Evolutionary conservation across 2,113 vertebrate species (phyloP).

Genomic region (Gambusia affinis): DNA sequence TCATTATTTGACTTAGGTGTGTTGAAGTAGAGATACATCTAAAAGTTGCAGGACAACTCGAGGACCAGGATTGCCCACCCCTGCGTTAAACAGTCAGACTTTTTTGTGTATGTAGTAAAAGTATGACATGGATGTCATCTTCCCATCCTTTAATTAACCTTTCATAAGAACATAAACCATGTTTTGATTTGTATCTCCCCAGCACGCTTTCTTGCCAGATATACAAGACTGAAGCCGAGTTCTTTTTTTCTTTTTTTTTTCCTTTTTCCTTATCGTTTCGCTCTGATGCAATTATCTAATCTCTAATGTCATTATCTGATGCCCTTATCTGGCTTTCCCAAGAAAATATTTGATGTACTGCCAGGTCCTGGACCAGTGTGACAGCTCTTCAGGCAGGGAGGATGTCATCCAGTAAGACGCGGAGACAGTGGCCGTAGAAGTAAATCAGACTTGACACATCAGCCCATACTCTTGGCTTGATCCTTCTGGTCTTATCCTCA

Average conservation of each 20-base stretch:
- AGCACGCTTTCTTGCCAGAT: constrained; percentile 16
- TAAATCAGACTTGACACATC: constrained; percentile 59
- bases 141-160: constrained; percentile 11
- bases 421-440: constrained; percentile 30
- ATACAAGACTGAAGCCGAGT: background rate
- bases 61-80: no score
- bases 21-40: no score
- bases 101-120: background rate
- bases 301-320: constrained; percentile 36
- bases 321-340: constrained; percentile 18
- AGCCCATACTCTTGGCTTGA: constrained; percentile 55
- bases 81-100: background rate
- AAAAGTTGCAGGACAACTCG: no score
- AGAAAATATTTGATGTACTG: constrained; percentile 30
- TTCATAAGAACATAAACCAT: constrained; percentile 16
- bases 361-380: constrained; percentile 11
- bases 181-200: constrained; percentile 6
- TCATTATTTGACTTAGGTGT: no score
- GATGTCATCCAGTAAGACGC: constrained; percentile 3
- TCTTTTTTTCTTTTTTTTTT: no score
- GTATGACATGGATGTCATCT: constrained; percentile 7
- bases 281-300: constrained; percentile 30
- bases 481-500: constrained; percentile 66
- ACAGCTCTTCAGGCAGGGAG: constrained; percentile 13
- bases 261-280: background rate